phyloP scores from a whole-genome alignment of 2,113 vertebrate species.

The Mungos mungo region DNA sequence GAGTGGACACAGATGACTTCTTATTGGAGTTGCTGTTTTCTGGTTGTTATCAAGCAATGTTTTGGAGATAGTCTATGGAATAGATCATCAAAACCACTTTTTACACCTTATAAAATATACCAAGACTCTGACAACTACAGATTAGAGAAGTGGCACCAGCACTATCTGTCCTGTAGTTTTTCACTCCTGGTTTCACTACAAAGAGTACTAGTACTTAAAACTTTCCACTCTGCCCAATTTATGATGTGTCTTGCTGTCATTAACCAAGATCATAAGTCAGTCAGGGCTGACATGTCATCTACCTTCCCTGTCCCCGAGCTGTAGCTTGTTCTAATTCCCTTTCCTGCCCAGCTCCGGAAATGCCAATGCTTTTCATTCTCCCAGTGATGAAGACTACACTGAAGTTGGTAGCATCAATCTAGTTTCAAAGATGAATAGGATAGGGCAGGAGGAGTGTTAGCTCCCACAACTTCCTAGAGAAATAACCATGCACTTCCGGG shows the following conservation, averaged over 20 bases:
- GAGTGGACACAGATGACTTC: neutral
- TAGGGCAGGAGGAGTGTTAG: neutral
- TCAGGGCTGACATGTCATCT: neutral
- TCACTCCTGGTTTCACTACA: neutral
- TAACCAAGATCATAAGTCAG: neutral
- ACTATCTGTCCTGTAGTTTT: neutral
- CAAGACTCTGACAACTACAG: neutral
- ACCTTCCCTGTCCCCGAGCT: neutral
- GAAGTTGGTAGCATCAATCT: neutral
- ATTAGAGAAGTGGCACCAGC: neutral
- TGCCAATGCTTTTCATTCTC: neutral
- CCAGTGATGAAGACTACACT: neutral
- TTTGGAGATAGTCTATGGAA: neutral
- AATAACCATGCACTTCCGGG: fast-evolving
- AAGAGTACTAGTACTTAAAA: neutral
- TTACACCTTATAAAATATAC: constrained; percentile 17
- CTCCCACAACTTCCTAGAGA: neutral
- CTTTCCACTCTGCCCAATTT: neutral
- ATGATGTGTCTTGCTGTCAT: neutral
- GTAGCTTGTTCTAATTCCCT: neutral
- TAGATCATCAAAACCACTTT: neutral
- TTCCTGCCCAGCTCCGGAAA: neutral
- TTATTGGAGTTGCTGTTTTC: neutral
- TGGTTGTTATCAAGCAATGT: neutral
- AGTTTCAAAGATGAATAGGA: neutral